These are phyloP conservation scores for Orthosia gracilis DNA, from an alignment of 2,888 invertebrate genomes.

Conservation along the genomic window DNA sequence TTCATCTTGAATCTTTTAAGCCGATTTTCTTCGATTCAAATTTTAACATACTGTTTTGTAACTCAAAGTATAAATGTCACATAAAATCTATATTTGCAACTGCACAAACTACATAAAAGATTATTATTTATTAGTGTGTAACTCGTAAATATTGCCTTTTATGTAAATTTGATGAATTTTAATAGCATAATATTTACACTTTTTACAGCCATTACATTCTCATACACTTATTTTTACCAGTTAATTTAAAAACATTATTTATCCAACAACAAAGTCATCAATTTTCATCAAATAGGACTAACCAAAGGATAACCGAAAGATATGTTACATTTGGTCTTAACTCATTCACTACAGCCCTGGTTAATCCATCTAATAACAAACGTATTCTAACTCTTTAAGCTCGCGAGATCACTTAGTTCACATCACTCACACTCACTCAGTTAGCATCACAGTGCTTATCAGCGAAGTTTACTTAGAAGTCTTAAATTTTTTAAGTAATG, in stretches of 20 bases:
- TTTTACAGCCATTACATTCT: conserved; percentile 31
- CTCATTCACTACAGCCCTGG: conserved; percentile 42
- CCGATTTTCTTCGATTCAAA: neutral
- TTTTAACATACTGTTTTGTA: neutral
- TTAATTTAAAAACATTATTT: conserved; percentile 29
- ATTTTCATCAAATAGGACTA: conserved; percentile 36
- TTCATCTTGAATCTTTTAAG: conserved; percentile 11
- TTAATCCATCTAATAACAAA: conserved; percentile 57
- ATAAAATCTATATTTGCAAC: conserved; percentile 27
- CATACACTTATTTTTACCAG: conserved; percentile 15
- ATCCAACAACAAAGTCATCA: conserved; percentile 21
- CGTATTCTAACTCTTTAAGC: conserved; percentile 71
- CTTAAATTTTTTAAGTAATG: conserved; percentile 29
- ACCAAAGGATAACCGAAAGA: conserved; percentile 48
- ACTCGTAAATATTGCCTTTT: conserved; percentile 10
- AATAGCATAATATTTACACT: conserved; percentile 37
- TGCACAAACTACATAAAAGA: neutral
- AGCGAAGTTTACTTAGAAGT: conserved; percentile 49
- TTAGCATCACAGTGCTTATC: conserved; percentile 44
- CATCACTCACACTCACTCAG: conserved; percentile 50
- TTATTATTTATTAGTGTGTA: neutral
- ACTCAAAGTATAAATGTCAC: conserved; percentile 3
- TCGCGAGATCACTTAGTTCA: conserved; percentile 78
- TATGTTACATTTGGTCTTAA: conserved; percentile 58
- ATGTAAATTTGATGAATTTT: conserved; percentile 15